Percentiles rank a stretch among this genome's conserved stretches.
These are phyloP conservation scores for Cryptomyrus ogoouensis DNA, from an alignment of 2,113 vertebrate species.

Conservation along the genomic window DNA sequence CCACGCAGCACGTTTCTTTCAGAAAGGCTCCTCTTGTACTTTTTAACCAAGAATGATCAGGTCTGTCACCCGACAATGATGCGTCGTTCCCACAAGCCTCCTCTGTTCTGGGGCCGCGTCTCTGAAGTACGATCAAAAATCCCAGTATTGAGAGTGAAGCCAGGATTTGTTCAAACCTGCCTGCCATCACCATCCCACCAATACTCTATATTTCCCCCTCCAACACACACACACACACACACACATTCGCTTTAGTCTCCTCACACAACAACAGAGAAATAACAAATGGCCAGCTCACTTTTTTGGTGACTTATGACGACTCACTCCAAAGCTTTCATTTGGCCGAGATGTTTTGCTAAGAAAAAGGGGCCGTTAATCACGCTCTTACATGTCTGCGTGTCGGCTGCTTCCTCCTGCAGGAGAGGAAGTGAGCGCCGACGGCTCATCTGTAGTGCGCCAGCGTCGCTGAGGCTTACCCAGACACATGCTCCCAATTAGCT, in stretches of 20 bases:
- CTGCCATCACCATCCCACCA: neutral
- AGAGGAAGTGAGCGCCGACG: constrained; percentile 26
- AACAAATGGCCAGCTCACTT: neutral
- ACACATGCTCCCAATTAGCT: constrained; percentile 99
- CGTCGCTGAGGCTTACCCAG: constrained; percentile 81
- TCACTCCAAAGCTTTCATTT: neutral
- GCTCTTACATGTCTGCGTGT: neutral
- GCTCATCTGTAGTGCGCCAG: constrained; percentile 80
- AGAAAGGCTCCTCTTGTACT: neutral
- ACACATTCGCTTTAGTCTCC: neutral
- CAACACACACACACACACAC: neutral
- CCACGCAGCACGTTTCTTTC: neutral
- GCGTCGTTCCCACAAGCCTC: neutral
- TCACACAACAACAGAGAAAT: neutral
- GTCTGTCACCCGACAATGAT: neutral
- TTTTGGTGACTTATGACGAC: neutral
- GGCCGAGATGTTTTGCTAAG: neutral
- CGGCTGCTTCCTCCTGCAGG: constrained; percentile 2
- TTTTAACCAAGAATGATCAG: constrained; percentile 1
- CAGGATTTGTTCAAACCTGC: constrained; percentile 14
- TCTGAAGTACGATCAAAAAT: constrained; percentile 18
- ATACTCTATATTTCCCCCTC: neutral
- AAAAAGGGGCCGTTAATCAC: neutral
- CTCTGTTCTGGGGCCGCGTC: neutral
- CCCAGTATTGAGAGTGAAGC: neutral